Base-by-base conservation (phyloP, 2,888 invertebrate genomes). In the Cecidostiba fungosa region DNA sequence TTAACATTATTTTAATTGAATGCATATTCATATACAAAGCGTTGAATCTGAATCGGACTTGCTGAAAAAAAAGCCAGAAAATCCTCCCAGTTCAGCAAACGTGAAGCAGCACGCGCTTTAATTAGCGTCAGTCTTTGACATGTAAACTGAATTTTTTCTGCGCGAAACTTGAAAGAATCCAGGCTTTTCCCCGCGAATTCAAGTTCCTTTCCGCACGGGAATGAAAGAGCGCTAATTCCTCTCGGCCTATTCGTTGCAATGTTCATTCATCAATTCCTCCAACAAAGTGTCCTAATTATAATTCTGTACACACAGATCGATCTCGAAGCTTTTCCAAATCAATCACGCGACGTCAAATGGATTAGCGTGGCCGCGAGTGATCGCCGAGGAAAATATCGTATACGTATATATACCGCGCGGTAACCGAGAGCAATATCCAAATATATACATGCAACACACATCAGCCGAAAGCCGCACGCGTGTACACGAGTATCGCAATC, bases 1-100 rank as follows among this genome's bases (percentile, higher is more conserved):
- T 59, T 5, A n/a, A 29, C 12, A 12, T 14, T 66, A 14, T 66
- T 29, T 1, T 66, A 66, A 66, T 66, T 66, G 66, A 66, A 66
- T 66, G 66, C 66, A 66, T 66, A 66, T 66, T 26, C 26, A 66
- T 10, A 23, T 66, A 66, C 66, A 14, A 66, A 26, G n/a, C 66
- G 29, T 14, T 29, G 29, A 62, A 62, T 62, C 19, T 23, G 62
- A 66, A 29, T 66, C 29, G 12, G 29, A 29, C 66, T 26, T 14
- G 26, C 26, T 29, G 12, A 4, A 66, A 26, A 59, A 59, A n/a
- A n/a, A n/a, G n/a, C n/a, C n/a, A n/a, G n/a, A 59, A 8, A n/a
- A 29, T 66, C 29, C 66, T 26, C 14, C 29, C 29, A 26, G 12
- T 29, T 66, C 3, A 66, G 4, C 26, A n/a, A 29, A 14, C 62